Conservation (phyloP, 2,888 invertebrate genomes). For the Cryptocephalus moraei region DNA sequence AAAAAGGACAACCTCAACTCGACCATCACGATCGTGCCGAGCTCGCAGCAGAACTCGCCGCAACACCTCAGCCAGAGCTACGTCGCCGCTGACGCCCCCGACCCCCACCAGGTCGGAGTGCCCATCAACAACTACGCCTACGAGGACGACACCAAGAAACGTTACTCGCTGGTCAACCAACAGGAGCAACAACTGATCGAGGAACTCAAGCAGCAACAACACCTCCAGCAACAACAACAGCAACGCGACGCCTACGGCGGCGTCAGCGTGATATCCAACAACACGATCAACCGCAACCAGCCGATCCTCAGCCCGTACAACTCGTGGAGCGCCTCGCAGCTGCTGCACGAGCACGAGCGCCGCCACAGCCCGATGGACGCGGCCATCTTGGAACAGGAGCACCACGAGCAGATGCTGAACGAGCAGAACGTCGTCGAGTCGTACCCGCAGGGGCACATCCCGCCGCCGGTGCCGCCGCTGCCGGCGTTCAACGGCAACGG, state of each 20-base stretch:
- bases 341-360: slow-evolving; percentile 48
- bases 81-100: slow-evolving; percentile 29
- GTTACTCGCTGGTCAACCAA: slow-evolving; percentile 40
- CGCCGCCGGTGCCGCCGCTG: slow-evolving; percentile 45
- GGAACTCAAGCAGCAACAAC: slow-evolving; percentile 38
- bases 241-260: slow-evolving; percentile 28
- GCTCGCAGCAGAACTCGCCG: slow-evolving; percentile 27
- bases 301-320: slow-evolving; percentile 43
- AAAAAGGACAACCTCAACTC: slow-evolving; percentile 34
- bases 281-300: slow-evolving; percentile 36
- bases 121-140: slow-evolving; percentile 37
- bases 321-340: slow-evolving; percentile 50
- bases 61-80: slow-evolving; percentile 27
- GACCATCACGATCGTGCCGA: slow-evolving; percentile 40
- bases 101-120: slow-evolving; percentile 38
- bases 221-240: slow-evolving; percentile 19
- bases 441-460: slow-evolving; percentile 23
- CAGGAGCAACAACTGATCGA: slow-evolving; percentile 40
- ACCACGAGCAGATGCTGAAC: slow-evolving; percentile 27
- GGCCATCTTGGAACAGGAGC: slow-evolving; percentile 24
- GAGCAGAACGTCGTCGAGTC: slow-evolving; percentile 31
- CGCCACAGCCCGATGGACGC: slow-evolving; percentile 42
- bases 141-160: slow-evolving; percentile 41
- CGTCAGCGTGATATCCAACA: slow-evolving; percentile 35
- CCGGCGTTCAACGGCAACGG: slow-evolving; percentile 36